phyloP scores from a whole-genome alignment of 2,113 vertebrate genomes.

The Neopipo cinnamomea region DNA sequence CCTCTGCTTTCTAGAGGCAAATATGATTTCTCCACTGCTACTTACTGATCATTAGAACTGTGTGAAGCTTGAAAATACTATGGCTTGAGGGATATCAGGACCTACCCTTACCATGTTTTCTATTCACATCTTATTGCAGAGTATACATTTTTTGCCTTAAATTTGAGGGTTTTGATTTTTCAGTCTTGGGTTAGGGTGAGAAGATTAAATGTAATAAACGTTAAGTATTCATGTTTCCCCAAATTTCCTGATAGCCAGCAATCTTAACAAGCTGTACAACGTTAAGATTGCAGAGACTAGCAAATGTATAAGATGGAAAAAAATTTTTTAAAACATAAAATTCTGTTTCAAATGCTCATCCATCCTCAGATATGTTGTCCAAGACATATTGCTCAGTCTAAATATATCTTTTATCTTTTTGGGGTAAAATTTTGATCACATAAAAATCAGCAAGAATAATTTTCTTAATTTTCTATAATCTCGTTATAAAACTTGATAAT shows the following conservation, averaged over 20 bases:
- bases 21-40: not conserved
- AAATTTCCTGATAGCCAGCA: not conserved
- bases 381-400: not conserved
- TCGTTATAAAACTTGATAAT: not conserved
- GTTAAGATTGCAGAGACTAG: not conserved
- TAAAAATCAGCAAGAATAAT: not conserved
- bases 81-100: not conserved
- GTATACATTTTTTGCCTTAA: not conserved
- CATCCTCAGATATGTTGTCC: not conserved
- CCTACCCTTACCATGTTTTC: not conserved
- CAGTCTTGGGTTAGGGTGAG: not conserved
- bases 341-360: not conserved
- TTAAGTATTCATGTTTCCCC: not conserved
- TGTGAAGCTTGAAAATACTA: not conserved
- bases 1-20: not conserved
- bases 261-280: not conserved
- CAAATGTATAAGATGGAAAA: not conserved
- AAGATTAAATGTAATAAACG: not conserved
- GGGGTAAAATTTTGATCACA: not conserved
- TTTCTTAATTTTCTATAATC: not conserved
- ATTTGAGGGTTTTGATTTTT: not conserved
- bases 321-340: not conserved
- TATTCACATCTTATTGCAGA: not conserved
- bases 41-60: not conserved
- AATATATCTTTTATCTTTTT: not conserved